Evolutionary conservation across 2,888 invertebrate species (phyloP), one percentile per base, ranked within the genome.

Genomic region (Agapetus fuscipes): DNA sequence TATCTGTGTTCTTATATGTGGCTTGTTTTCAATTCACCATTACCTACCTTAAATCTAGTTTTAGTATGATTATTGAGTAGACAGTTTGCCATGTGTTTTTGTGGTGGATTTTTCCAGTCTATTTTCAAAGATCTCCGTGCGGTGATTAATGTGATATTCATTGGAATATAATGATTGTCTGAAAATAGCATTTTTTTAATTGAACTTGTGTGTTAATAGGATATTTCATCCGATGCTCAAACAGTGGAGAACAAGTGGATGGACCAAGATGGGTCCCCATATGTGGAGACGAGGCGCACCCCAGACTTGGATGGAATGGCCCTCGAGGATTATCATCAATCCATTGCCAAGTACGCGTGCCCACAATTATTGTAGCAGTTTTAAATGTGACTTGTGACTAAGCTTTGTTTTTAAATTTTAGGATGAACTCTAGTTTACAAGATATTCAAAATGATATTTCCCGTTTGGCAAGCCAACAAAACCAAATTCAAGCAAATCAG

Each of bases 361-460:
- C 17, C 9, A 20, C 20, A 6, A 20, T 20, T 6, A 20, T 20
- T 6, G 20, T 20, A 6, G 9, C 20, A 20, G 20, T 20, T 20
- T 20, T 6, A 20, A 20, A 20, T 20, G 20, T 20, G 9, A 20
- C 9, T 20, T 6, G 9, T 4, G 20, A 20, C 9, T 20, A 9
- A 4, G 4, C 4, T 20, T 20, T 20, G 4, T 20, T 20, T 20
- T 4, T 20, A 6, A 9, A 17, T 64, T 68, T 50, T 62, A 85
- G 84, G 71, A 88, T 94, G 82, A 93, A 93, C 71, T 80, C 78
- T 69, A 93, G 87, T 72, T 79, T 95, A 56, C 84, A 86, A 60
- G 93, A 94, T 67, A 83, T 95, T 56, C 93, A 94, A 69, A 83
- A 83, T 49, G 94, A 95, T 65, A 91, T 95, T 58, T 87, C 90